phyloP scores from a whole-genome alignment of 2,888 invertebrate genomes.

The Trachelus troglodyta region DNA sequence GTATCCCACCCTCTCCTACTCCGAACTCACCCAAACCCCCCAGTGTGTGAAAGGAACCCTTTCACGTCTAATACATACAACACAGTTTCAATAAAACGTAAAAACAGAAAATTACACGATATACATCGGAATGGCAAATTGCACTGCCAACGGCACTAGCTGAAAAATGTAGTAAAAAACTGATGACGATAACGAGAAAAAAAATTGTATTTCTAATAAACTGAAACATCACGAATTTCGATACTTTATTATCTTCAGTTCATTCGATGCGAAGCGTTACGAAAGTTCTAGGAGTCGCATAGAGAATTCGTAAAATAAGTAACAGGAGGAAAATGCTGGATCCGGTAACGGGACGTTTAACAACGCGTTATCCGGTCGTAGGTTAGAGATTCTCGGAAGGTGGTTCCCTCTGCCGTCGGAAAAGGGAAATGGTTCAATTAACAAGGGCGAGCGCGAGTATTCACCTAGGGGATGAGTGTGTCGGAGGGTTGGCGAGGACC shows the following conservation, averaged over 20 bases:
- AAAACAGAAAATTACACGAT: neutral
- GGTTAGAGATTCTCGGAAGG: neutral
- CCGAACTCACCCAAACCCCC: neutral
- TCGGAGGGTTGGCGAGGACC: neutral
- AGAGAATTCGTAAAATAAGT: neutral
- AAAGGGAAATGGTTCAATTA: slow-evolving; percentile 3
- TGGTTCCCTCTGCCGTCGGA: neutral
- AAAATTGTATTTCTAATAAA: neutral
- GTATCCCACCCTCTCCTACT: neutral
- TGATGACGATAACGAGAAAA: neutral
- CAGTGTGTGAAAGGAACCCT: neutral
- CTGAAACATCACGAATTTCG: neutral
- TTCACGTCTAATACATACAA: neutral
- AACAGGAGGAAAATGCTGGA: neutral
- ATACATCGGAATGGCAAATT: too few species aligned
- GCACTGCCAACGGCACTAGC: too few species aligned
- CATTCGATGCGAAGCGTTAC: neutral
- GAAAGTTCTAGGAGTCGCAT: neutral
- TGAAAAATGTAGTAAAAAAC: too few species aligned
- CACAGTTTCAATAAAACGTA: neutral
- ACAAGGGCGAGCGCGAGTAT: neutral
- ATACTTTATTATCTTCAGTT: neutral
- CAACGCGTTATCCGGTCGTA: neutral
- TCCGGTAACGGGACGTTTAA: neutral
- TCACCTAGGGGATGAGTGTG: neutral